These are phyloP conservation scores for Philopotamus ludificatus DNA, from an alignment of 1,140 invertebrate species.

Conservation along the genomic window DNA sequence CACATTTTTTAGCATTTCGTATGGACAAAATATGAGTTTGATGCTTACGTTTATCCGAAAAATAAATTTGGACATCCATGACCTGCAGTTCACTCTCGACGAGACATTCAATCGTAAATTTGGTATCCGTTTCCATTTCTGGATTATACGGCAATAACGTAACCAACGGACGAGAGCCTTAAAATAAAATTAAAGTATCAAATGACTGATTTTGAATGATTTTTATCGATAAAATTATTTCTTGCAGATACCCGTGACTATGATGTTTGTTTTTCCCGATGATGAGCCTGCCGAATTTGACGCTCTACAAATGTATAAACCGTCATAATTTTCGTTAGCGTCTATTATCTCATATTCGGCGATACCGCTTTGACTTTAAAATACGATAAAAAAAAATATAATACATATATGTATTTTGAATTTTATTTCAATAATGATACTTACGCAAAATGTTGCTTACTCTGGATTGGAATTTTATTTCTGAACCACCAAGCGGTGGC, in stretches of 20 bases:
- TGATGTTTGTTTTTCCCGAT: constrained; percentile 41
- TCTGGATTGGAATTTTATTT: constrained; percentile 37
- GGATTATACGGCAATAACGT: constrained; percentile 43
- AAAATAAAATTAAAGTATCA: constrained; percentile 26
- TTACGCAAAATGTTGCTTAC: constrained; percentile 46
- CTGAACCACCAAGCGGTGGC: constrained; percentile 46
- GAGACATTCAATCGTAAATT: constrained; percentile 44
- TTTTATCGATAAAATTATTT: too few species aligned
- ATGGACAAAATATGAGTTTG: too few species aligned
- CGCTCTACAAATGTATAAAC: constrained; percentile 47
- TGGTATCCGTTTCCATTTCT: constrained; percentile 39
- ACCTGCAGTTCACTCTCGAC: constrained; percentile 45
- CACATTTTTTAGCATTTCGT: too few species aligned
- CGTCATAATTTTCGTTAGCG: constrained; percentile 45
- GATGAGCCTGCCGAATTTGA: constrained; percentile 47
- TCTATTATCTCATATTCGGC: constrained; percentile 48
- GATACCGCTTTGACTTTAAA: constrained; percentile 47
- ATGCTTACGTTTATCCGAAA: too few species aligned
- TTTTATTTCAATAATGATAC: constrained; percentile 18
- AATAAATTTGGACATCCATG: constrained; percentile 31
- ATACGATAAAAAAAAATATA: constrained; percentile 3
- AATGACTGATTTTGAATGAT: too few species aligned
- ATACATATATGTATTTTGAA: not conserved
- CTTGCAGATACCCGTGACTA: constrained; percentile 42
- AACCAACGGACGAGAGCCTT: constrained; percentile 48